Conservation (phyloP, 2,113 vertebrate genomes). For the Coreoperca whiteheadi region DNA sequence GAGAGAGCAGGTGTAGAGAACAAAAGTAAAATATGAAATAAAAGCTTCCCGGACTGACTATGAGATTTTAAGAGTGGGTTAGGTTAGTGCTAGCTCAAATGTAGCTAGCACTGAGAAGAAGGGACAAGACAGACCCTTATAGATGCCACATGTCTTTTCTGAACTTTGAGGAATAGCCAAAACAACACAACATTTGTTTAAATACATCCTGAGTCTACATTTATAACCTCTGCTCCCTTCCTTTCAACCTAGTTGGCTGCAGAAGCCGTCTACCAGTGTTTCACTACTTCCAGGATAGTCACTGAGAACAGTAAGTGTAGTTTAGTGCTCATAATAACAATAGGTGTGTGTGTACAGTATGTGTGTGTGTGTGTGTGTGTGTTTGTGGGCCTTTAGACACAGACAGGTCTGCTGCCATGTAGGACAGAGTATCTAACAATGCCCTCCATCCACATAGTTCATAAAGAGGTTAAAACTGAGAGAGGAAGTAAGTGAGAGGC, state of each 20-base stretch:
- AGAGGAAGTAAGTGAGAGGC: slow-evolving; percentile 68
- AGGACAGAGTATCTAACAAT: slow-evolving; percentile 61
- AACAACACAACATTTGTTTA: slow-evolving; percentile 19
- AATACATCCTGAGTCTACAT: slow-evolving; percentile 25
- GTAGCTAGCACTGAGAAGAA: slow-evolving; percentile 1
- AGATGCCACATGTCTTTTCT: not conserved
- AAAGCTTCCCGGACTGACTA: slow-evolving; percentile 17
- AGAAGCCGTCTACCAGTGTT: slow-evolving; percentile 32
- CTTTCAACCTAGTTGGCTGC: slow-evolving; percentile 57
- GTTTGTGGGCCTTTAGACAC: slow-evolving; percentile 44
- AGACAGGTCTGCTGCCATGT: slow-evolving; percentile 60
- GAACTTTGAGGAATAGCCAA: not conserved
- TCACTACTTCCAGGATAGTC: slow-evolving; percentile 43
- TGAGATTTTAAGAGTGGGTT: not conserved
- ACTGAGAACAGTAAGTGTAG: slow-evolving; percentile 12
- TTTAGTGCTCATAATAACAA: slow-evolving; percentile 59
- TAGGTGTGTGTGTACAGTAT: slow-evolving; percentile 29
- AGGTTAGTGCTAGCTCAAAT: not conserved
- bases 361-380: slow-evolving; percentile 1
- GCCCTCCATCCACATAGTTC: slow-evolving; percentile 57
- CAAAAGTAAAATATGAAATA: slow-evolving; percentile 7
- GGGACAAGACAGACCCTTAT: not conserved
- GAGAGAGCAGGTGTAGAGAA: not conserved
- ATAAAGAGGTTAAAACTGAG: slow-evolving; percentile 63
- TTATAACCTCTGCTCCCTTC: slow-evolving; percentile 45